phyloP scores from a whole-genome alignment of 2,888 invertebrate species.

The Zaprionus bogoriensis region DNA sequence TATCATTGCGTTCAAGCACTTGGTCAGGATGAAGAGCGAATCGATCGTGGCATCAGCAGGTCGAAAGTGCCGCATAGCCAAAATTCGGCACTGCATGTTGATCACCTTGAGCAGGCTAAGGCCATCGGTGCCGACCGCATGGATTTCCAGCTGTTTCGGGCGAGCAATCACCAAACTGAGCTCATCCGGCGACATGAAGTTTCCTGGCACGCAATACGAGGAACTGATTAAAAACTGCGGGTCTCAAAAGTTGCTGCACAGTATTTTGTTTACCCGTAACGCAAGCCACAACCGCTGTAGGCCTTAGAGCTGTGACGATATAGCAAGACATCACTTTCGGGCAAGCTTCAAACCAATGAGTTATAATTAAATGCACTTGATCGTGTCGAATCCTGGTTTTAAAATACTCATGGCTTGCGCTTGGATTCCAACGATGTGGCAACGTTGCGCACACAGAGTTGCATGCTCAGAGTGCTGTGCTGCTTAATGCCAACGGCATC shows the following conservation, averaged over 20 bases:
- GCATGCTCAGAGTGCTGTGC: background rate
- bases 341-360: background rate
- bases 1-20: conserved; percentile 98
- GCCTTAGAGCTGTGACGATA: conserved; percentile 99
- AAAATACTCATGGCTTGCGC: background rate
- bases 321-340: conserved; percentile 91
- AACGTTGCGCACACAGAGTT: background rate
- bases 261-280: conserved; percentile 89
- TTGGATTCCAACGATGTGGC: background rate
- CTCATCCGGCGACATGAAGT: conserved; percentile 96
- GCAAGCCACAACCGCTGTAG: conserved; percentile 97
- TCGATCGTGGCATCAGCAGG: conserved; percentile 96
- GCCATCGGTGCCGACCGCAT: conserved; percentile 97
- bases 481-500: background rate
- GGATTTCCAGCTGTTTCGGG: conserved; percentile 96
- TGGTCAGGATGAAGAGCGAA: conserved; percentile 95
- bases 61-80: conserved; percentile 96
- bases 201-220: conserved; percentile 86
- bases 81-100: conserved; percentile 95
- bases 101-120: conserved; percentile 97
- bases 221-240: conserved; percentile 3
- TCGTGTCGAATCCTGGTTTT: background rate
- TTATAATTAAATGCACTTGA: background rate
- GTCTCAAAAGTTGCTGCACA: background rate
- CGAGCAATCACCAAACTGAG: conserved; percentile 97